phyloP scores from a whole-genome alignment of 1,140 invertebrate species.

The Phenacoccus solenopsis region DNA sequence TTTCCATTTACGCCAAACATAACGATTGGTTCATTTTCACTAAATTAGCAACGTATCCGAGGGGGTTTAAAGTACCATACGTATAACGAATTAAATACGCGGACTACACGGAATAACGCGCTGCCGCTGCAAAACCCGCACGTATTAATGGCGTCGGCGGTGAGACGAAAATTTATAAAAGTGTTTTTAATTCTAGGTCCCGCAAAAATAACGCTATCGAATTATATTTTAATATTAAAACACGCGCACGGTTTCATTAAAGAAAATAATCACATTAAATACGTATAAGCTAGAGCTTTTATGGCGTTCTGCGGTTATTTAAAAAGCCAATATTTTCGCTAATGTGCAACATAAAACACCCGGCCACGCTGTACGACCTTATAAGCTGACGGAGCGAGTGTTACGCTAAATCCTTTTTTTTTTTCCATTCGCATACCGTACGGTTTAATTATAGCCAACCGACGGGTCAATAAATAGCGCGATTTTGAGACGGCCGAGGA shows the following conservation, averaged over 20 bases:
- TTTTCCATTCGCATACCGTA: too few species aligned
- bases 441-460: too few species aligned
- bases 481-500: too few species aligned
- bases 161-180: neutral
- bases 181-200: neutral
- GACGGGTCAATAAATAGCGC: too few species aligned
- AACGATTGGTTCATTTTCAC: conserved; percentile 1
- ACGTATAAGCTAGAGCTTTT: neutral
- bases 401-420: too few species aligned
- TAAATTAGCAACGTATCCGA: neutral
- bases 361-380: too few species aligned
- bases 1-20: neutral
- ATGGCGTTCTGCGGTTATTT: neutral
- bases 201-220: neutral
- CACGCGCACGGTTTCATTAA: neutral
- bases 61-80: neutral
- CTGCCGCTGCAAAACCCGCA: too few species aligned
- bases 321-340: neutral
- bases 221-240: neutral
- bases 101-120: neutral
- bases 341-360: neutral
- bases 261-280: neutral
- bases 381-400: too few species aligned
- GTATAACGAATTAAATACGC: neutral
- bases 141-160: neutral